Conservation (phyloP, 2,888 invertebrate genomes). For the Gandaritis pyraliata region DNA sequence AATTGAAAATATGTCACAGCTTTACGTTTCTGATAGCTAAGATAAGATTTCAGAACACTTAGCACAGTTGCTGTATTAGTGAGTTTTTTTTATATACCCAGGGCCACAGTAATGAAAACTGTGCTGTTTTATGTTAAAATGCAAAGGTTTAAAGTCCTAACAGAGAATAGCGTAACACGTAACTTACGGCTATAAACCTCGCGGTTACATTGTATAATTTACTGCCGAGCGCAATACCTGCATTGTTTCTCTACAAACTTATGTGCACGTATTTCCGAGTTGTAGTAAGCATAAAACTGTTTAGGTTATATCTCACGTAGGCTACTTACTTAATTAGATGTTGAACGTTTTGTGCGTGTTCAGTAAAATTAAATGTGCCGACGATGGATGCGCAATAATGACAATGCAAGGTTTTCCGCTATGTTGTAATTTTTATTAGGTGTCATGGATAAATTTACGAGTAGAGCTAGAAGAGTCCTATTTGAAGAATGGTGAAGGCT, state of each 20-base stretch:
- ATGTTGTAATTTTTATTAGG: background rate
- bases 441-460: background rate
- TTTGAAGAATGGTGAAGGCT: too few species aligned
- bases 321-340: conserved; percentile 18
- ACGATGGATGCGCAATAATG: background rate
- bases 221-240: conserved; percentile 52
- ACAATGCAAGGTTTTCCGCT: background rate
- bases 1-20: too few species aligned
- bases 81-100: background rate
- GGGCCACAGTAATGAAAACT: background rate
- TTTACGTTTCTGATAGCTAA: too few species aligned
- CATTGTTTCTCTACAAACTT: conserved; percentile 60
- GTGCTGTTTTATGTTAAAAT: conserved; percentile 1
- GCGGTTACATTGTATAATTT: conserved; percentile 42
- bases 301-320: conserved; percentile 39
- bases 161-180: conserved; percentile 50
- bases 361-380: conserved; percentile 8
- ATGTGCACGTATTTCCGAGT: conserved; percentile 41
- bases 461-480: too few species aligned
- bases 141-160: conserved; percentile 21
- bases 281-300: conserved; percentile 37
- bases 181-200: conserved; percentile 68
- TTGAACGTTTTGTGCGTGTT: conserved; percentile 10
- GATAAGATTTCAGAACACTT: too few species aligned
- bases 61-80: background rate